These are phyloP conservation scores for Hirundichthys speculiger DNA, from an alignment of 2,113 vertebrate genomes.

Conservation along the genomic window DNA sequence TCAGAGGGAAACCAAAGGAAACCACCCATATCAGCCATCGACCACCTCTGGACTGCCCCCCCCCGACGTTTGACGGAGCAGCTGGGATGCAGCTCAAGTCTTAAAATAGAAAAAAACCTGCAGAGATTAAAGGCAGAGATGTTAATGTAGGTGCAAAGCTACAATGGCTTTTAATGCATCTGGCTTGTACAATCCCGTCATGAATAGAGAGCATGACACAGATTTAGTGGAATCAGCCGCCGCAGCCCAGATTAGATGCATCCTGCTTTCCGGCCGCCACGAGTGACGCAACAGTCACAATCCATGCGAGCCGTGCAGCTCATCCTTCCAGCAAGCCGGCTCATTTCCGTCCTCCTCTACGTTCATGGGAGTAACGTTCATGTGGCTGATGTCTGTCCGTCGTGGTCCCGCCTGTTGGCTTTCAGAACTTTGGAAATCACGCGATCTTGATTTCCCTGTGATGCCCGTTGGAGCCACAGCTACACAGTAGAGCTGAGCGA, in stretches of 20 bases:
- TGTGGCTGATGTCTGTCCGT: no score
- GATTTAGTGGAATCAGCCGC: conserved; percentile 56
- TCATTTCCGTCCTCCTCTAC: conserved; percentile 9
- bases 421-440: conserved; percentile 17
- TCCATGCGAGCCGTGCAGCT: conserved; percentile 35
- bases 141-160: conserved; percentile 24
- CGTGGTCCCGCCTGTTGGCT: conserved; percentile 30
- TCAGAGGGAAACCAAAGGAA: conserved; percentile 38
- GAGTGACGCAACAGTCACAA: conserved; percentile 61
- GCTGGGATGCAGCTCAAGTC: neutral
- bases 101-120: conserved; percentile 6
- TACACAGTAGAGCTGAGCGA: no score
- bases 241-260: conserved; percentile 58
- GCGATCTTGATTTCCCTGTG: neutral
- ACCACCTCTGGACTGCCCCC: conserved; percentile 2
- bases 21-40: conserved; percentile 27
- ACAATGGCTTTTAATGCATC: conserved; percentile 35
- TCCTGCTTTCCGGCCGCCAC: conserved; percentile 60
- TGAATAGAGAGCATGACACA: conserved; percentile 55
- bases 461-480: conserved; percentile 19
- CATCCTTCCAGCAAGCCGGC: conserved; percentile 25
- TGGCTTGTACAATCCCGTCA: conserved; percentile 3
- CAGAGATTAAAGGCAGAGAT: conserved; percentile 39
- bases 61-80: conserved; percentile 14
- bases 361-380: conserved; percentile 11